Conservation (phyloP, 2,113 vertebrate genomes). For the Caranx melampygus region DNA sequence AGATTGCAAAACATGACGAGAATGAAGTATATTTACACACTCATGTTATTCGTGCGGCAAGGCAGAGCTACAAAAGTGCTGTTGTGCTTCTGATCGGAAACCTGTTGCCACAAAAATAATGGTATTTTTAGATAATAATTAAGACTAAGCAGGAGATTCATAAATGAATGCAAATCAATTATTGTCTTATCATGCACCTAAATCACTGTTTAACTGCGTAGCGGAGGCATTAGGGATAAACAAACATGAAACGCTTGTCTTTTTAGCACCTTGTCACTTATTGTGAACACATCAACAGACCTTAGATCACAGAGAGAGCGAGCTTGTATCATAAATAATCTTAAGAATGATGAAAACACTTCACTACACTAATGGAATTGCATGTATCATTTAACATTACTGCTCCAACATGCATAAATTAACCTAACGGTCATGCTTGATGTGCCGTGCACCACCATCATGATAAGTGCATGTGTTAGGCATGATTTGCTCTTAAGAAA, state of each 20-base stretch:
- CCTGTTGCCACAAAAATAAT: constrained; percentile 48
- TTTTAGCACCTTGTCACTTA: constrained; percentile 7
- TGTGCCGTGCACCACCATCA: background rate
- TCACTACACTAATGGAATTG: background rate
- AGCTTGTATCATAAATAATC: background rate
- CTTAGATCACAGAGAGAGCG: background rate
- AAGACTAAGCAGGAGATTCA: constrained; percentile 30
- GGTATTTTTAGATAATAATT: constrained; percentile 40
- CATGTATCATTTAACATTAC: constrained; percentile 2
- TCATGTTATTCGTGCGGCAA: constrained; percentile 11
- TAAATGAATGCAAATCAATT: constrained; percentile 48
- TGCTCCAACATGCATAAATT: constrained; percentile 2
- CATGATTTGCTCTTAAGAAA: background rate
- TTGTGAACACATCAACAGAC: background rate
- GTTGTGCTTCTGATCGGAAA: constrained; percentile 34
- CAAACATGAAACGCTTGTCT: constrained; percentile 1
- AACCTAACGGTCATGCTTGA: background rate
- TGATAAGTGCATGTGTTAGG: background rate
- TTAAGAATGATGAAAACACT: background rate
- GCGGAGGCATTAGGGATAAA: constrained; percentile 7
- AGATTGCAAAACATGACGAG: constrained; percentile 30
- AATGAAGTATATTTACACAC: constrained; percentile 31
- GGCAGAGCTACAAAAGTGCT: constrained; percentile 20
- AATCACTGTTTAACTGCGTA: constrained; percentile 39
- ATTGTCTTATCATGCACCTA: constrained; percentile 50